A percentile compares a stretch with the other conserved stretches of the same genome.
These are phyloP conservation scores for Chirona hameri DNA, from an alignment of 2,888 invertebrate species.

Conservation along the genomic window DNA sequence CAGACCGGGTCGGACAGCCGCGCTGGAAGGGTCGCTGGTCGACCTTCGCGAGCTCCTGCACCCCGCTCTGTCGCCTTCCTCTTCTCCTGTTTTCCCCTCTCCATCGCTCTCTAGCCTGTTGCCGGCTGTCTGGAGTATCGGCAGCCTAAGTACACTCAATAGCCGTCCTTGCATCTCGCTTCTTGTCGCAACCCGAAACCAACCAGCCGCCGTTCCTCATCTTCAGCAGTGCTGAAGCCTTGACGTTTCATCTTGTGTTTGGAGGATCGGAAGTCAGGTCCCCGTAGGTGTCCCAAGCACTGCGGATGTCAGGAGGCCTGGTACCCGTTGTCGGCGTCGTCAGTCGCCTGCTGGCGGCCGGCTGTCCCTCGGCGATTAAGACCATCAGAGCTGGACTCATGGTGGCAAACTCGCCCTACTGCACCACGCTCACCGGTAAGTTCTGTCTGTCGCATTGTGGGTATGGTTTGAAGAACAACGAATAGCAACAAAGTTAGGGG, in stretches of 20 bases:
- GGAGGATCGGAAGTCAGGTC: no score
- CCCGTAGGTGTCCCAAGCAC: no score
- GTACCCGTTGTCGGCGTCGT: background rate
- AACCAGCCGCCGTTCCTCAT: background rate
- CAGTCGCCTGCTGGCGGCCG: background rate
- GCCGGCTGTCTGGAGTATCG: background rate
- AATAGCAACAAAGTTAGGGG: no score
- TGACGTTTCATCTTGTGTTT: no score
- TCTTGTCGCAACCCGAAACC: no score
- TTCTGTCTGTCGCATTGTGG: no score
- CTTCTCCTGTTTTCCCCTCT: background rate
- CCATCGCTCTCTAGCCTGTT: background rate
- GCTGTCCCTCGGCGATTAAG: background rate
- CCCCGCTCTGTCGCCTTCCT: no score
- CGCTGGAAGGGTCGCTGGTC: slow-evolving; percentile 26
- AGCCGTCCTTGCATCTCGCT: background rate
- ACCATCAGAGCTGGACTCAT: background rate
- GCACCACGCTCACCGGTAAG: background rate
- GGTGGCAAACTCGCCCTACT: background rate
- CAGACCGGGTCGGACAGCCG: background rate
- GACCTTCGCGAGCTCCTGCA: background rate
- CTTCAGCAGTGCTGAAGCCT: background rate
- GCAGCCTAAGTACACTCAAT: background rate
- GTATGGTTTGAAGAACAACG: no score
- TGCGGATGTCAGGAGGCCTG: background rate